Percentiles rank a stretch among this genome's conserved stretches.
phyloP scores from a whole-genome alignment of 2,797 vertebrate species.

The Squalus acanthias region DNA sequence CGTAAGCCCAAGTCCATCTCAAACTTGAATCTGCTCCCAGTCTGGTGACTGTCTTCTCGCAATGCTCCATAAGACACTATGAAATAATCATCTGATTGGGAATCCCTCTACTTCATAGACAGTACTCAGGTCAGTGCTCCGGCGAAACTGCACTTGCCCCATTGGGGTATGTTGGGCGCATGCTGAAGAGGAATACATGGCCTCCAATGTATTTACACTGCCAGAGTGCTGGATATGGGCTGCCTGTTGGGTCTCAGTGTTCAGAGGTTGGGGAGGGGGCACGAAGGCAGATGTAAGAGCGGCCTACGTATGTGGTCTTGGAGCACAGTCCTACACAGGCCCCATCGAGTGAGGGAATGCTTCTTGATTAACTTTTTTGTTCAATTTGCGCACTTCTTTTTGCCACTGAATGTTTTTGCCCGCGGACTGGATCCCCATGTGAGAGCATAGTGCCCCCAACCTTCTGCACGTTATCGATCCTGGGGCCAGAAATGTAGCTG shows the following conservation, averaged over 20 bases:
- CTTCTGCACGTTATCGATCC: not conserved
- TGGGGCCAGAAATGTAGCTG: too few species aligned
- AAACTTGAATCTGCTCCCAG: too few species aligned
- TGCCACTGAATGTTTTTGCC: not conserved
- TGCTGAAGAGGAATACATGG: not conserved
- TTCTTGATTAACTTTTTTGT: not conserved
- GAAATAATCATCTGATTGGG: too few species aligned
- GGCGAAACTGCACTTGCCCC: not conserved
- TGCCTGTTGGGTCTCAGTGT: too few species aligned
- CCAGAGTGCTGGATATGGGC: too few species aligned
- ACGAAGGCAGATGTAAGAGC: not conserved
- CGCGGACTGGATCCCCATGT: not conserved
- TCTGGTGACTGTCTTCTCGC: too few species aligned
- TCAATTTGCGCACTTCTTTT: not conserved
- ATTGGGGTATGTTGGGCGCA: not conserved
- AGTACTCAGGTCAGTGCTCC: too few species aligned
- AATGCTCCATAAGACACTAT: too few species aligned
- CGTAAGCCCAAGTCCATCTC: too few species aligned
- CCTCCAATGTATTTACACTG: not conserved
- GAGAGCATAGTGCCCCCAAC: not conserved
- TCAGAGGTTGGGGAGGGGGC: not conserved
- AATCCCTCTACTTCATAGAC: too few species aligned
- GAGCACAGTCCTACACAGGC: not conserved
- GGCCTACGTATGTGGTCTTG: not conserved
- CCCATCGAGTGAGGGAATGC: not conserved